A percentile compares a stretch with the other conserved stretches of the same genome.
phyloP scores from a whole-genome alignment of 2,888 invertebrate genomes.

The Carcina quercana region DNA sequence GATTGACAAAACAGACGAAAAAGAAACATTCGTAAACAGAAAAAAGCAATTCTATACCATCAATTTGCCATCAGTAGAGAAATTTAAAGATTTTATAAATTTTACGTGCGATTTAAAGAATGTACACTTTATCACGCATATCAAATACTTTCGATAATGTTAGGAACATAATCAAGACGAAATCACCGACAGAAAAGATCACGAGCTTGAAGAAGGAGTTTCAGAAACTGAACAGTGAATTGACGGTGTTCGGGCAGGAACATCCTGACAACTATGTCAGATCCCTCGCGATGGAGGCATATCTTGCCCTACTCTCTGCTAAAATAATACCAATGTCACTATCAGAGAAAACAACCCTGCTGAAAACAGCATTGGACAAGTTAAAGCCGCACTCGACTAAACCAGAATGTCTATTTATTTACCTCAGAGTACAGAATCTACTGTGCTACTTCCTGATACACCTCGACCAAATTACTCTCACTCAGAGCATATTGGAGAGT shows the following conservation, averaged over 20 bases:
- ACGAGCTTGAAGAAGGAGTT: slow-evolving; percentile 48
- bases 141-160: slow-evolving; percentile 47
- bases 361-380: slow-evolving; percentile 47
- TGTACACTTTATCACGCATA: slow-evolving; percentile 27
- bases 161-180: slow-evolving; percentile 41
- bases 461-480: slow-evolving; percentile 55
- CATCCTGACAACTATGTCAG: slow-evolving; percentile 47
- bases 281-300: slow-evolving; percentile 60
- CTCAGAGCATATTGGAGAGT: slow-evolving; percentile 64
- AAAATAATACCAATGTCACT: slow-evolving; percentile 51
- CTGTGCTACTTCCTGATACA: slow-evolving; percentile 73
- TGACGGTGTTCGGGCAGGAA: slow-evolving; percentile 48
- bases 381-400: slow-evolving; percentile 41
- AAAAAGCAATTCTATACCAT: neutral
- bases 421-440: slow-evolving; percentile 73
- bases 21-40: no score
- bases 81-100: neutral
- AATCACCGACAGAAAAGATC: slow-evolving; percentile 40
- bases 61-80: neutral
- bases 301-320: slow-evolving; percentile 48
- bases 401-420: slow-evolving; percentile 64
- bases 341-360: slow-evolving; percentile 46
- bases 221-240: slow-evolving; percentile 40
- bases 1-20: neutral
- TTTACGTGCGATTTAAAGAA: slow-evolving; percentile 1